A percentile compares a stretch with the other conserved stretches of the same genome.
These are phyloP conservation scores for Calosoma granatense DNA, from an alignment of 1,140 invertebrate species.

Conservation along the genomic window DNA sequence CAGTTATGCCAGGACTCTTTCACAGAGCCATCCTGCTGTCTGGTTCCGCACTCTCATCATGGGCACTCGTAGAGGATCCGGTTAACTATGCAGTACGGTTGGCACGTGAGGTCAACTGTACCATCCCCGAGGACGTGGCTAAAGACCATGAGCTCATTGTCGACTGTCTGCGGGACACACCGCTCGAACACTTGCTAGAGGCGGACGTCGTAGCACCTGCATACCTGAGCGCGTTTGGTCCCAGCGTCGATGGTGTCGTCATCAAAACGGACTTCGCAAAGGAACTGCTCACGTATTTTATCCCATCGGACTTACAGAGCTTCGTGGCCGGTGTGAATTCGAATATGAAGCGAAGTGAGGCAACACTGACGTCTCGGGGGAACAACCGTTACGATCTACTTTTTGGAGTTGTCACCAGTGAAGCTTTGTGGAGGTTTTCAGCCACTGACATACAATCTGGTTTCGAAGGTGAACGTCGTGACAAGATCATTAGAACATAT, in stretches of 20 bases:
- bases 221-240: conserved; percentile 75
- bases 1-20: conserved; percentile 81
- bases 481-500: conserved; percentile 87
- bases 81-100: conserved; percentile 75
- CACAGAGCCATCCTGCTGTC: conserved; percentile 83
- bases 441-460: conserved; percentile 76
- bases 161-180: conserved; percentile 67
- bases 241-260: conserved; percentile 77
- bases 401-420: conserved; percentile 75
- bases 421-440: conserved; percentile 72
- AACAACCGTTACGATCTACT: conserved; percentile 61
- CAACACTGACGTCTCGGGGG: conserved; percentile 30
- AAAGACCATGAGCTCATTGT: conserved; percentile 72
- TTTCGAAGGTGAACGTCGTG: conserved; percentile 79
- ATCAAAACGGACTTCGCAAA: conserved; percentile 70
- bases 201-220: conserved; percentile 72
- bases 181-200: conserved; percentile 64
- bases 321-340: conserved; percentile 48
- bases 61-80: conserved; percentile 87
- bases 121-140: conserved; percentile 63
- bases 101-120: conserved; percentile 77
- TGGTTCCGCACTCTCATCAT: conserved; percentile 86
- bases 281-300: conserved; percentile 58
- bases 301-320: conserved; percentile 54
- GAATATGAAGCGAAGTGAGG: conserved; percentile 48